Evolutionary conservation across 2,888 invertebrate species (phyloP), one percentile per base, ranked within the genome.

Genomic region (Sarcophaga subvicina): DNA sequence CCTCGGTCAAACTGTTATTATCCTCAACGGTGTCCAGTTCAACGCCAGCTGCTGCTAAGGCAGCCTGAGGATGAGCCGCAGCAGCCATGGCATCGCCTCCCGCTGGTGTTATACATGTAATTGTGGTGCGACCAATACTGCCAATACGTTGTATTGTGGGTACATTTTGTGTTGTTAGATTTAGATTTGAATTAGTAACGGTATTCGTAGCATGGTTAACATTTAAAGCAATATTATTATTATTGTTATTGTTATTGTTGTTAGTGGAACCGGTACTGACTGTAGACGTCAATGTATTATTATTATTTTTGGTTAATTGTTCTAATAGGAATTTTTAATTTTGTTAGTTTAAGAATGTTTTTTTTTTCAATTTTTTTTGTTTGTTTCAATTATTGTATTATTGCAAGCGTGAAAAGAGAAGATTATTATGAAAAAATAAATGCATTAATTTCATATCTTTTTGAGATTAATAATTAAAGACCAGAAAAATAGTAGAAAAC

Each of bases 111-210:
- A 92, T 92, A 81, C 92, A 92, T 64, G 92, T 91, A 49, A 92
- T 92, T 12, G 92, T 92, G 49, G 92, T 92, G 75, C 92, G 91
- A 62, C 92, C 92, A 88, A 92, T 92, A 85, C 92, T 92, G n/a
- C 92, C 92, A 63, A 92, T 92, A 12, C 92, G 89, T 12, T 91
- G 92, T 78, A 92, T 91, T 59, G 89, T 89, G 14, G 70, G 90
- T 90, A 87, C 84, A 69, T 79, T 82, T 78, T 80, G 85, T 79
- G 90, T 89, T 25, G 90, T 88, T 66, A 88, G 85, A 47, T 47
- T 77, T 6, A 54, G 70, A 49, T 73, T 67, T 14, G 80, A 59
- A 27, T 77, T 69, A 73, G 75, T 49, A 27, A 78, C 81, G 79
- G 70, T 70, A 59, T 78, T 71, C n/a, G 78, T 22, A 12, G 76